Evolutionary conservation across 2,888 invertebrate genomes (phyloP).

Genomic region (Acleris holmiana): DNA sequence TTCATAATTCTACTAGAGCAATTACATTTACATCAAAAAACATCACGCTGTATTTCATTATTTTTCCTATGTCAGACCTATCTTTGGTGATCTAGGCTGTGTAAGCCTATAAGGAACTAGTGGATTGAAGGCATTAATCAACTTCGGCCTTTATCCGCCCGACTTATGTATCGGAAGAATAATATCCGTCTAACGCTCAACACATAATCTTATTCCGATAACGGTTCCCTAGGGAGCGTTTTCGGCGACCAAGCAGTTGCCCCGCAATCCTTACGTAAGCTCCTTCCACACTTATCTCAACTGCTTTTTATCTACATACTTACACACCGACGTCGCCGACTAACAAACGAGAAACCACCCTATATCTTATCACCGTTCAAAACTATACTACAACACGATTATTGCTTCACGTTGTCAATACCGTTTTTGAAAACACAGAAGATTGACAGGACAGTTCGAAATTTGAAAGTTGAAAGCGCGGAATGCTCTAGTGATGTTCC

Average conservation of each 20-base stretch:
- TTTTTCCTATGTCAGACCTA: neutral
- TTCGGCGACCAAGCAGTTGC: constrained; percentile 51
- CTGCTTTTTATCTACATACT: constrained; percentile 67
- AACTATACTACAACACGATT: constrained; percentile 65
- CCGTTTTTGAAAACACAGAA: constrained; percentile 48
- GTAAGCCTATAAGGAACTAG: constrained; percentile 8
- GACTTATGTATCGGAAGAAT: constrained; percentile 8
- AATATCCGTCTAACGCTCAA: constrained; percentile 14
- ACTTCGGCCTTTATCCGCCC: constrained; percentile 7
- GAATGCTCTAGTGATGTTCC: constrained; percentile 44
- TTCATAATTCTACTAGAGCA: neutral
- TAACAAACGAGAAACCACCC: constrained; percentile 66
- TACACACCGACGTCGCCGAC: constrained; percentile 53
- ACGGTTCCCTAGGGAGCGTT: constrained; percentile 41
- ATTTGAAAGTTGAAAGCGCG: constrained; percentile 55
- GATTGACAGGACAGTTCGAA: constrained; percentile 33
- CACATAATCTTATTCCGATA: constrained; percentile 27
- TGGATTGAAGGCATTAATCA: constrained; percentile 19
- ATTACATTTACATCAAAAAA: constrained; percentile 7
- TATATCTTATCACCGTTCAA: constrained; percentile 52
- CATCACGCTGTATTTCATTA: neutral
- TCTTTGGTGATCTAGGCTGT: neutral
- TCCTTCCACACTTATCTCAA: constrained; percentile 57
- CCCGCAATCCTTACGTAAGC: constrained; percentile 76
- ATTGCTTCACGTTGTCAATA: constrained; percentile 71